phyloP scores from a whole-genome alignment of 1,140 invertebrate genomes.

The Chrysopa pallens region DNA sequence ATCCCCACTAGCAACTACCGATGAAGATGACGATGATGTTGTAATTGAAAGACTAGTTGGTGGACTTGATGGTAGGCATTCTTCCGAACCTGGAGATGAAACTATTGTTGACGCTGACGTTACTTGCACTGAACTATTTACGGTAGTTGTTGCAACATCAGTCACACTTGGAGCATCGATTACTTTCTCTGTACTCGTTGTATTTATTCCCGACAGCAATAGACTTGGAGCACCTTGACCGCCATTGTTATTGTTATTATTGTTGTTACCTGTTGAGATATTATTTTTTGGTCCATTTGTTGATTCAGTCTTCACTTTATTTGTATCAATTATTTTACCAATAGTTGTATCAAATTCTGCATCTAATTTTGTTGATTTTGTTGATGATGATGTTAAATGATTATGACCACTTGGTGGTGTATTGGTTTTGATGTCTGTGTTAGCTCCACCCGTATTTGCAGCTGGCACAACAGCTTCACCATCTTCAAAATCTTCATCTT shows the following conservation, averaged over 20 bases:
- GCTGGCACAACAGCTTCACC: slow-evolving; percentile 42
- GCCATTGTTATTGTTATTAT: slow-evolving; percentile 7
- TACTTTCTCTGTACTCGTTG: slow-evolving; percentile 11
- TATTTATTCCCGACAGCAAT: too few relatives aligned
- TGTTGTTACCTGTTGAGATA: slow-evolving; percentile 15
- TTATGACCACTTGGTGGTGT: slow-evolving; percentile 7
- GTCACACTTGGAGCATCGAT: slow-evolving; percentile 11
- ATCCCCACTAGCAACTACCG: slow-evolving; percentile 1
- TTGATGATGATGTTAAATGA: neutral
- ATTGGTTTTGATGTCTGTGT: slow-evolving; percentile 19
- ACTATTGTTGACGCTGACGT: slow-evolving; percentile 12
- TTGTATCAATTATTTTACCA: slow-evolving; percentile 36
- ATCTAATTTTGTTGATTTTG: neutral
- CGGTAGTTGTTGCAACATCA: neutral
- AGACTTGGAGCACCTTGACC: too few relatives aligned
- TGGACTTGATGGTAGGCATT: slow-evolving; percentile 28
- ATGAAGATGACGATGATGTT: slow-evolving; percentile 18
- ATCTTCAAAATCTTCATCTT: slow-evolving; percentile 89
- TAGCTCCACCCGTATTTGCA: slow-evolving; percentile 22
- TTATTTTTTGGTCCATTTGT: slow-evolving; percentile 23
- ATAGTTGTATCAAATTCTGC: slow-evolving; percentile 23
- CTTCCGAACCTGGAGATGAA: slow-evolving; percentile 10
- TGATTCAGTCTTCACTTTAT: slow-evolving; percentile 25
- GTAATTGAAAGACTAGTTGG: slow-evolving; percentile 7
- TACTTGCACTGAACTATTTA: slow-evolving; percentile 12